A percentile compares a stretch with the other conserved stretches of the same genome.
Conservation (phyloP, 2,888 invertebrate species). For the Hetaerina titia region DNA sequence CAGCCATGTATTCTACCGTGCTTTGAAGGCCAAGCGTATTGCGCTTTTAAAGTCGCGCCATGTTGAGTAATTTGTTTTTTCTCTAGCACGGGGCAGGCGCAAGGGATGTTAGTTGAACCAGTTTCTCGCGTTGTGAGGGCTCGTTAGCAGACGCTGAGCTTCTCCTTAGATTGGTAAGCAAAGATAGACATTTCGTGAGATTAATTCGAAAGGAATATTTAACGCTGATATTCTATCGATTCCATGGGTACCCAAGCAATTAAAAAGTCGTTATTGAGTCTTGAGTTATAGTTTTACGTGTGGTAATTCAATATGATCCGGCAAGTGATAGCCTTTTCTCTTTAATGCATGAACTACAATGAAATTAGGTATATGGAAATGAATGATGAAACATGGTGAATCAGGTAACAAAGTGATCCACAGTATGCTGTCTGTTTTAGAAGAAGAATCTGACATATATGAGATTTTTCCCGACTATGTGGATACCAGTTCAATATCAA, state of each 20-base stretch:
- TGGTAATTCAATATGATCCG: neutral
- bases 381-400: constrained; percentile 66
- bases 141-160: constrained; percentile 55
- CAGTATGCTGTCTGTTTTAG: constrained; percentile 85
- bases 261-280: too few relatives aligned
- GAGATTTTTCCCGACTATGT: constrained; percentile 91
- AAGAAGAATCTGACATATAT: constrained; percentile 87
- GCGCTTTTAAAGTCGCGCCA: constrained; percentile 66
- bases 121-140: constrained; percentile 24
- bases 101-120: neutral
- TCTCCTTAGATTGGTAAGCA: constrained; percentile 5
- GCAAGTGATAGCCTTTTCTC: constrained; percentile 27
- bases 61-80: constrained; percentile 56
- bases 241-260: neutral
- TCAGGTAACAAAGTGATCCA: constrained; percentile 69
- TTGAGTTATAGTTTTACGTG: neutral
- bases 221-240: neutral
- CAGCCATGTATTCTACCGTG: neutral
- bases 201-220: neutral
- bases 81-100: neutral
- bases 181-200: neutral
- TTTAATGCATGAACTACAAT: neutral
- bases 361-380: constrained; percentile 37
- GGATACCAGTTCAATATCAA: constrained; percentile 88
- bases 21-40: constrained; percentile 11